A percentile compares a stretch with the other conserved stretches of the same genome.
These are phyloP conservation scores for Silurus glanis DNA, from an alignment of 2,113 vertebrate species.

Conservation along the genomic window DNA sequence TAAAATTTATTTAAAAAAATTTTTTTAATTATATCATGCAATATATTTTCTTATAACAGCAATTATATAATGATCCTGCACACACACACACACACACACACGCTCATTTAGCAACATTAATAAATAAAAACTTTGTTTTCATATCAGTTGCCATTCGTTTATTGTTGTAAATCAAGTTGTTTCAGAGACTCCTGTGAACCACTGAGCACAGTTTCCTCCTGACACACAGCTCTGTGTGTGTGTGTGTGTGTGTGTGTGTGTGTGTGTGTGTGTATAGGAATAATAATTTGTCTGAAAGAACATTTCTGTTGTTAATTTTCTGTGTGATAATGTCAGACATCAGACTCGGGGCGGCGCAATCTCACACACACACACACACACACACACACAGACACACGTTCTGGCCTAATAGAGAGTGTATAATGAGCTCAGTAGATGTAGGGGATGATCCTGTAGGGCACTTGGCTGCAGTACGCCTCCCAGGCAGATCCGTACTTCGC, in stretches of 20 bases:
- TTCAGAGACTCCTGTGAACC: not conserved
- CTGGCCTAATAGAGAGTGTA: not conserved
- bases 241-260: not conserved
- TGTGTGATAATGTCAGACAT: not conserved
- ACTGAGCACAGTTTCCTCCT: not conserved
- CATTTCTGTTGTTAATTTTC: not conserved
- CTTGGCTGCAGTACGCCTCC: constrained; percentile 80
- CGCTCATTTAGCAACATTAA: not conserved
- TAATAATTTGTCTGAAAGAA: not conserved
- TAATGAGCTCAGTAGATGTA: constrained; percentile 78
- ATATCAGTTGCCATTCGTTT: not conserved
- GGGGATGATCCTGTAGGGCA: constrained; percentile 87
- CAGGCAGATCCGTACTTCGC: constrained; percentile 83
- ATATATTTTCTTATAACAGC: not conserved
- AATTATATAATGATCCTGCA: too few species aligned
- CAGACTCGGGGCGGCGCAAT: too few species aligned
- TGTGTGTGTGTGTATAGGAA: not conserved
- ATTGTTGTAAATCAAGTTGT: not conserved
- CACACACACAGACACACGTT: not conserved
- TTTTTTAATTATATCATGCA: not conserved
- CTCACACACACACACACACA: not conserved
- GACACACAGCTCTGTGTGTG: not conserved
- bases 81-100: not conserved
- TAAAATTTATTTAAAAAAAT: constrained; percentile 45
- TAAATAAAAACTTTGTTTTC: not conserved